phyloP scores from a whole-genome alignment of 2,797 vertebrate genomes.

The Coracias cyanogaster region DNA sequence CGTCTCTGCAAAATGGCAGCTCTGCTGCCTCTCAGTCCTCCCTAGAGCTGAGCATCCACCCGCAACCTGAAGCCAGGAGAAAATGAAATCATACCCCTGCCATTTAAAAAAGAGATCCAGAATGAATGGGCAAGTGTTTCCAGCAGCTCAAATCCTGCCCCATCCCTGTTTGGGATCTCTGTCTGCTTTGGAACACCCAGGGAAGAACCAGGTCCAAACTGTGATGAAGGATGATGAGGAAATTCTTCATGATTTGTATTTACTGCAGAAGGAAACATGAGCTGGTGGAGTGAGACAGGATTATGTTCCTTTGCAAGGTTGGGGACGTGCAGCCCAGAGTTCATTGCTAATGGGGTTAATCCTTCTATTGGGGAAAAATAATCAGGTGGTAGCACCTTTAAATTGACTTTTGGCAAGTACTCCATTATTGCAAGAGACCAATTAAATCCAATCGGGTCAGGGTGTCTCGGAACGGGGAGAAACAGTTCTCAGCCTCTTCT shows the following conservation, averaged over 20 bases:
- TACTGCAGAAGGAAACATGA: neutral
- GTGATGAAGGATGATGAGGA: neutral
- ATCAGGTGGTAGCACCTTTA: constrained; percentile 6
- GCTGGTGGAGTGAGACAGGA: neutral
- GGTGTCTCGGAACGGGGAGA: neutral
- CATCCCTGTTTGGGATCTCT: neutral
- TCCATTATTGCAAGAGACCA: constrained; percentile 22
- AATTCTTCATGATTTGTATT: neutral
- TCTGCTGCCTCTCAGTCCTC: neutral
- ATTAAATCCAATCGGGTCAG: constrained; percentile 7
- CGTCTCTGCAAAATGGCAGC: neutral
- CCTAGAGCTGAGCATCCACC: neutral
- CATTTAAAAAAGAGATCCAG: neutral
- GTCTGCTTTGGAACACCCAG: neutral
- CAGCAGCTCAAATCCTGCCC: neutral
- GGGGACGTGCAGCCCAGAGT: neutral
- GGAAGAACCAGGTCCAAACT: neutral
- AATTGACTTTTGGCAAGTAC: constrained; percentile 21
- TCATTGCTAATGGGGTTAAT: constrained; percentile 36
- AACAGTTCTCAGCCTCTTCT: neutral
- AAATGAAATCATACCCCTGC: no score
- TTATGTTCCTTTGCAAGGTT: neutral
- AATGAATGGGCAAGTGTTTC: neutral
- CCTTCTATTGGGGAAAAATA: neutral
- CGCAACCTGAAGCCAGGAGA: neutral